phyloP scores from a whole-genome alignment of 2,888 invertebrate genomes.

The Nasonia oneida region DNA sequence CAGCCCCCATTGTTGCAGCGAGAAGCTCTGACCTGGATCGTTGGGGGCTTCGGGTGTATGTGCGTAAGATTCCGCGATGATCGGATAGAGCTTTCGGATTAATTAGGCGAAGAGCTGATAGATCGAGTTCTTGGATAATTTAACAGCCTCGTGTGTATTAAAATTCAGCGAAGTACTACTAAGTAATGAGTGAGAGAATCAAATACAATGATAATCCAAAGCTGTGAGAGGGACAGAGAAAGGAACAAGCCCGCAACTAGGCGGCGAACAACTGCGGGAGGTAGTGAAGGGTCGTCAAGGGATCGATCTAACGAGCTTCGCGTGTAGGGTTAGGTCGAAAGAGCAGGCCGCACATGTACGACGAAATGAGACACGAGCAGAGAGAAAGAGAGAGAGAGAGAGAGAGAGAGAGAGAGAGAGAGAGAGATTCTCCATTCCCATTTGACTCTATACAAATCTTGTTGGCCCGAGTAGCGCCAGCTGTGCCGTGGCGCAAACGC shows the following conservation, averaged over 20 bases:
- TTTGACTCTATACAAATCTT: conserved; percentile 66
- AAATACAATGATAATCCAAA: not conserved
- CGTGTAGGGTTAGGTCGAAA: conserved; percentile 34
- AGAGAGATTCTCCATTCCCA: conserved; percentile 62
- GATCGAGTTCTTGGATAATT: not conserved
- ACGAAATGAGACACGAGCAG: conserved; percentile 66
- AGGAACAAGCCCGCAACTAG: not conserved
- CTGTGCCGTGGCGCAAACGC: conserved; percentile 58
- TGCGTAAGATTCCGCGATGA: not conserved
- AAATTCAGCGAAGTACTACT: too few species aligned
- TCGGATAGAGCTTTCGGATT: not conserved
- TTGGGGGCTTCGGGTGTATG: not conserved
- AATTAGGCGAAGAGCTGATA: not conserved
- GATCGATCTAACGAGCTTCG: conserved; percentile 56
- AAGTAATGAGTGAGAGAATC: not conserved
- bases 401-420: not conserved
- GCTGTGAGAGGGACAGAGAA: not conserved
- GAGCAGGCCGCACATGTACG: conserved; percentile 61
- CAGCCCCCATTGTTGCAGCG: conserved; percentile 25
- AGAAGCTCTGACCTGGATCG: conserved; percentile 9
- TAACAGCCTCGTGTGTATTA: not conserved
- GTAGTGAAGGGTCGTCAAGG: conserved; percentile 48
- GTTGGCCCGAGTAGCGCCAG: conserved; percentile 68
- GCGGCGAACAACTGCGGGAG: not conserved
- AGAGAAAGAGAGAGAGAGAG: conserved; percentile 22